Base-by-base conservation (phyloP, 2,797 vertebrate species). In the Myiothlypis chrysogaster region DNA sequence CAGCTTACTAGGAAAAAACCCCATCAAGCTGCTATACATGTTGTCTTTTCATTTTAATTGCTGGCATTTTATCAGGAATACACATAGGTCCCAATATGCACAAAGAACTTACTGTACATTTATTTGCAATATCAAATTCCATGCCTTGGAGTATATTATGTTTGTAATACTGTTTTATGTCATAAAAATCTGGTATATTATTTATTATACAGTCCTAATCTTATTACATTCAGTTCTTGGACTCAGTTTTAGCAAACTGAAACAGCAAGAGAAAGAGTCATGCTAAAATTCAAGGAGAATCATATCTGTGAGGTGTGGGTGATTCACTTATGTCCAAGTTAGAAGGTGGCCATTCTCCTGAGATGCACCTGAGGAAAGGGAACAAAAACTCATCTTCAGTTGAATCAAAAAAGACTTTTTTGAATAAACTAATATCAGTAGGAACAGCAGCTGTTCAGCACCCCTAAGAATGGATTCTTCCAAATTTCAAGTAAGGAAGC, bases 21-120 rank as follows among this genome's bases (percentile, higher is more conserved):
- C 30, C 5, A 9, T 85, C 81, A 87, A 80, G 64, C 81, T 91
- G 66, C 87, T 86, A 50, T 87, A 71, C n/a, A 73, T 66, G n/a
- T 91, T 91, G 44, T 64, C 44, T 85, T 92, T 93, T 87, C 35
- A 69, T 91, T 92, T 87, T 90, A 95, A 82, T 95, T 92, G 72
- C 60, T 92, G 83, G 12, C 27, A 83, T 87, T 93, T 92, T 76
- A n/a, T 89, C 63, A 92, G 17, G 75, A 90, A 94, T 76, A 30
- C 16, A 49, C 70, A 64, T 59, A 66, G 56, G 56, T 90, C 65
- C 34, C 81, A 79, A 86, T 77, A 71, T 81, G 55, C 79, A 93
- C 75, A 73, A 91, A 91, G 79, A 89, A 70, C 37, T 90, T 90
- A 80, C n/a, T 94, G 61, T 81, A 68, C 27, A 49, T 89, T 89